Evolutionary conservation across 2,113 vertebrate species (phyloP).

Genomic region (Pongo abelii): DNA sequence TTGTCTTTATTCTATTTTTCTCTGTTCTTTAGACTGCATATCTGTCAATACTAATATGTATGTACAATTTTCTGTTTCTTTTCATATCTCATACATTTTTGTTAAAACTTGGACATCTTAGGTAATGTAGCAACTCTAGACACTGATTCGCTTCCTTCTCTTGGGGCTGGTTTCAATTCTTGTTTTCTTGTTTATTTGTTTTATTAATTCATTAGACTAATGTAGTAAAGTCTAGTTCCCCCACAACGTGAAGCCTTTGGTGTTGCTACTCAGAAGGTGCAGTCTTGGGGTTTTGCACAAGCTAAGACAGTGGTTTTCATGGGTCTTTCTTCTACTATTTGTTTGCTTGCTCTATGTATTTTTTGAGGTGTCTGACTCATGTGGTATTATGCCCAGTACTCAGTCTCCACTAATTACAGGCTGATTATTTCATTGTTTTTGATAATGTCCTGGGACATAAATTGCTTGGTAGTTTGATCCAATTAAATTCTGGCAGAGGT

Average conservation of each 20-base stretch:
- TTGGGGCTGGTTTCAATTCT: not conserved
- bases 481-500: not conserved
- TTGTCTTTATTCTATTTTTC: not conserved
- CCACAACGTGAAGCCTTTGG: not conserved
- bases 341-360: not conserved
- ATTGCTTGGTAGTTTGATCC: not conserved
- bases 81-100: not conserved
- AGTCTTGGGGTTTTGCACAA: too few relatives aligned
- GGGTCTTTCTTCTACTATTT: too few relatives aligned
- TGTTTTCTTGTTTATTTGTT: not conserved
- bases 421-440: not conserved
- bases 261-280: not conserved
- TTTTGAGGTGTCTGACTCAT: not conserved
- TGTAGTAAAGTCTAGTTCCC: not conserved
- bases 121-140: not conserved
- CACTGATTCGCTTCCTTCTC: not conserved
- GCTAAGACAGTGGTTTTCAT: not conserved
- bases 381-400: not conserved
- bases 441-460: not conserved
- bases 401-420: not conserved
- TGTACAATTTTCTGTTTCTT: not conserved
- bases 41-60: too few relatives aligned
- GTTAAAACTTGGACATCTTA: not conserved
- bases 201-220: not conserved
- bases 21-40: not conserved